phyloP scores from a whole-genome alignment of 1,140 invertebrate genomes.

The Amphibalanus amphitrite region DNA sequence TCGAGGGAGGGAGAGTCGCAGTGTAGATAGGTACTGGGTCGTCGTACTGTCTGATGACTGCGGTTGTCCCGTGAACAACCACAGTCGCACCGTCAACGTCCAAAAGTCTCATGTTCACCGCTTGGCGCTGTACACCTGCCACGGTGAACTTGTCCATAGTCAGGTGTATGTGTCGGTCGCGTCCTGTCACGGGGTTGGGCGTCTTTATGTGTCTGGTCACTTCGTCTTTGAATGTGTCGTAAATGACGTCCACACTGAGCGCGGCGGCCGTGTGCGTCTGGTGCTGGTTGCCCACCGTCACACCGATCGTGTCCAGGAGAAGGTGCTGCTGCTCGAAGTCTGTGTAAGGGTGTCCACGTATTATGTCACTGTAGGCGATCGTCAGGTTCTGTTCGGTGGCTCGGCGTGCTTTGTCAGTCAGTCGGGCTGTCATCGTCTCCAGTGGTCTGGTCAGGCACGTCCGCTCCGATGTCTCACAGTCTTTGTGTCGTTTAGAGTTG shows the following conservation, averaged over 20 bases:
- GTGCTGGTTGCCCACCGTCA: neutral
- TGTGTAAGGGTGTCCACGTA: neutral
- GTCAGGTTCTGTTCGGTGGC: neutral
- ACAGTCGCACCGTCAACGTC: neutral
- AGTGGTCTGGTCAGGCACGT: no score
- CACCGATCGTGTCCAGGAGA: neutral
- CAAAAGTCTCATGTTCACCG: neutral
- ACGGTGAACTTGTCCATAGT: neutral
- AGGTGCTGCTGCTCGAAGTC: neutral
- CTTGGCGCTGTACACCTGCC: neutral
- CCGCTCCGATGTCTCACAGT: no score
- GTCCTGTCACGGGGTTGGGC: neutral
- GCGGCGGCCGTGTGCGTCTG: neutral
- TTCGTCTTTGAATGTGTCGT: neutral
- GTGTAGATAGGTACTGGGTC: neutral
- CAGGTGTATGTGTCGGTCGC: no score
- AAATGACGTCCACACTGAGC: neutral
- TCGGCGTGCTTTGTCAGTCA: no score
- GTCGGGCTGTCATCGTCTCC: no score
- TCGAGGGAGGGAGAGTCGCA: neutral
- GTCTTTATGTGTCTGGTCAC: neutral
- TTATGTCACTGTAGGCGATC: neutral
- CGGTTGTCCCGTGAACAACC: neutral
- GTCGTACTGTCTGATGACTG: neutral
- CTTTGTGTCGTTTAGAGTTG: no score